Evolutionary conservation across 2,797 vertebrate species (phyloP).

Genomic region (Spinus pinus): DNA sequence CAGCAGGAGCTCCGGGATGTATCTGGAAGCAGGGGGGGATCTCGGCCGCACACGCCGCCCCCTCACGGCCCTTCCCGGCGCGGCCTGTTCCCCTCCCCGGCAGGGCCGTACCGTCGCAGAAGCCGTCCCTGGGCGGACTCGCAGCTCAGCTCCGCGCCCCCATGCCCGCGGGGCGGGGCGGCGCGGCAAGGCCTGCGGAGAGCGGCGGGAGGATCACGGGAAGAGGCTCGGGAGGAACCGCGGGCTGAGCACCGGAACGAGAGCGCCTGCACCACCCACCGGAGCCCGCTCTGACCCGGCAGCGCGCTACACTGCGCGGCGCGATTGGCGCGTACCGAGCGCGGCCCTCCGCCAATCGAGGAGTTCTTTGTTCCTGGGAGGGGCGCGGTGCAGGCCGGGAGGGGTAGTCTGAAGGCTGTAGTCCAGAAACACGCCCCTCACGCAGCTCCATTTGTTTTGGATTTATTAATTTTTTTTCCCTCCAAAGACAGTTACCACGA

Average conservation of each 20-base stretch:
- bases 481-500: accelerated
- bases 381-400: background rate
- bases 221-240: background rate
- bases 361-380: background rate
- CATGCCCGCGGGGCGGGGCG: background rate
- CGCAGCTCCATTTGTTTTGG: accelerated
- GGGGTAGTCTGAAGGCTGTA: background rate
- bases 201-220: background rate
- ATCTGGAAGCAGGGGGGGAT: accelerated
- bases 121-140: background rate
- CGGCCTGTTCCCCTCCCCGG: background rate
- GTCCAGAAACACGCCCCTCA: accelerated
- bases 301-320: background rate
- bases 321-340: background rate
- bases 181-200: background rate
- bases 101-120: background rate
- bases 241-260: background rate
- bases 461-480: no score
- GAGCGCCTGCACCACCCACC: background rate
- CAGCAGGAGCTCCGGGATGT: accelerated
- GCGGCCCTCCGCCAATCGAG: background rate
- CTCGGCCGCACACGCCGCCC: background rate
- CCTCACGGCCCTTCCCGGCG: background rate
- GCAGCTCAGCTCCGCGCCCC: background rate
- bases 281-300: background rate